phyloP scores from a whole-genome alignment of 2,797 vertebrate species.

The Danio choprae region DNA sequence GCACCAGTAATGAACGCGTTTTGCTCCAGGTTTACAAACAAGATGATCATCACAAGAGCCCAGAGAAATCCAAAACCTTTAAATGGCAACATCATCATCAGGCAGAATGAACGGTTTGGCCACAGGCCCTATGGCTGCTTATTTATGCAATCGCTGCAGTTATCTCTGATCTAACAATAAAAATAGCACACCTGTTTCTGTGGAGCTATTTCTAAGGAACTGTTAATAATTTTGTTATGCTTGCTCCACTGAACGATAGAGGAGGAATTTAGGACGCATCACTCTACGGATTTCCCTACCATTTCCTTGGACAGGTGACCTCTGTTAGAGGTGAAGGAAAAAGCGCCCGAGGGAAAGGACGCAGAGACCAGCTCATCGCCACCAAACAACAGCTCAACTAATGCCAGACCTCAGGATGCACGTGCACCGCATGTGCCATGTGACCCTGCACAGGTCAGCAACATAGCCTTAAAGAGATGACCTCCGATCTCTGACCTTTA shows the following conservation, averaged over 20 bases:
- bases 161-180: slow-evolving; percentile 34
- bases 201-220: slow-evolving; percentile 30
- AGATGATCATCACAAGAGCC: slow-evolving; percentile 31
- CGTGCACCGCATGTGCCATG: slow-evolving; percentile 49
- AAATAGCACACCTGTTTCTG: slow-evolving; percentile 29
- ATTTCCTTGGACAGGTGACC: slow-evolving; percentile 37
- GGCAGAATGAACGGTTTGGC: slow-evolving; percentile 33
- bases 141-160: slow-evolving; percentile 12
- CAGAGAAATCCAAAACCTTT: slow-evolving; percentile 48
- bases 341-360: slow-evolving; percentile 35
- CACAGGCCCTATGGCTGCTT: slow-evolving; percentile 28
- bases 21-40: slow-evolving; percentile 23
- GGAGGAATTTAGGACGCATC: slow-evolving; percentile 36
- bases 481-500: slow-evolving; percentile 39
- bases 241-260: slow-evolving; percentile 43
- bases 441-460: slow-evolving; percentile 52
- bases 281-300: slow-evolving; percentile 17
- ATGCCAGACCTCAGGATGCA: slow-evolving; percentile 42
- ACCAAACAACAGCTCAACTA: slow-evolving; percentile 44
- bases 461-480: slow-evolving; percentile 2
- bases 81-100: slow-evolving; percentile 53
- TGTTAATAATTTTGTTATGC: slow-evolving; percentile 42
- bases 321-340: slow-evolving; percentile 47
- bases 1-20: slow-evolving; percentile 11
- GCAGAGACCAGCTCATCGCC: slow-evolving; percentile 43